A percentile compares a stretch with the other conserved stretches of the same genome.
phyloP scores from a whole-genome alignment of 2,888 invertebrate species.

The Cephus rjabovi region DNA sequence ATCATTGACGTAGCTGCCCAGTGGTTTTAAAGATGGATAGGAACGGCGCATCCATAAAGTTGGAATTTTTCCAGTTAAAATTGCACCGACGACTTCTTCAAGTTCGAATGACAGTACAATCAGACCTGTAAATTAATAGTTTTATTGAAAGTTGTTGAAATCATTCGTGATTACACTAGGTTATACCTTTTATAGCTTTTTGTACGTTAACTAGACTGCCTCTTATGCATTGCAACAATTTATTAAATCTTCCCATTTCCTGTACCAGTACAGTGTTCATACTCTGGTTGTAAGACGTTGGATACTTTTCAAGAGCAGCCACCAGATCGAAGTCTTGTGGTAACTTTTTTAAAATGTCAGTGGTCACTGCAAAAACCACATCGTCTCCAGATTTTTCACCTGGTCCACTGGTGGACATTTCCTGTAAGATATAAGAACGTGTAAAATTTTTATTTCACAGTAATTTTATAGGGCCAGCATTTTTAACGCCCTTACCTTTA shows the following conservation, averaged over 20 bases:
- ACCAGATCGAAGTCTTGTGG: constrained; percentile 79
- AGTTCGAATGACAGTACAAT: constrained; percentile 88
- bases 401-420: constrained; percentile 72
- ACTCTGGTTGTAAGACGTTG: constrained; percentile 85
- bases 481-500: neutral
- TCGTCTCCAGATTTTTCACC: constrained; percentile 81
- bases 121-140: constrained; percentile 72
- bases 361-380: constrained; percentile 81
- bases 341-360: constrained; percentile 81
- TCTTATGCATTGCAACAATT: constrained; percentile 79
- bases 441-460: too few relatives aligned
- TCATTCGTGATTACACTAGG: neutral
- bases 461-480: too few relatives aligned
- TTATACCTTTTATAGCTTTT: constrained; percentile 87
- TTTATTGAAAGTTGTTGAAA: neutral
- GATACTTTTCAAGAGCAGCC: constrained; percentile 76
- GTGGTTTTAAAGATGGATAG: constrained; percentile 91
- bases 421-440: constrained; percentile 65
- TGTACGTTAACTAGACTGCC: constrained; percentile 81
- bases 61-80: constrained; percentile 87
- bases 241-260: constrained; percentile 85
- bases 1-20: constrained; percentile 88
- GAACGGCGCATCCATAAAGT: constrained; percentile 86
- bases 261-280: constrained; percentile 95
- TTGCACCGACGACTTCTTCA: constrained; percentile 86